Base-by-base conservation (phyloP, 2,797 vertebrate species). In the Chelon auratus region DNA sequence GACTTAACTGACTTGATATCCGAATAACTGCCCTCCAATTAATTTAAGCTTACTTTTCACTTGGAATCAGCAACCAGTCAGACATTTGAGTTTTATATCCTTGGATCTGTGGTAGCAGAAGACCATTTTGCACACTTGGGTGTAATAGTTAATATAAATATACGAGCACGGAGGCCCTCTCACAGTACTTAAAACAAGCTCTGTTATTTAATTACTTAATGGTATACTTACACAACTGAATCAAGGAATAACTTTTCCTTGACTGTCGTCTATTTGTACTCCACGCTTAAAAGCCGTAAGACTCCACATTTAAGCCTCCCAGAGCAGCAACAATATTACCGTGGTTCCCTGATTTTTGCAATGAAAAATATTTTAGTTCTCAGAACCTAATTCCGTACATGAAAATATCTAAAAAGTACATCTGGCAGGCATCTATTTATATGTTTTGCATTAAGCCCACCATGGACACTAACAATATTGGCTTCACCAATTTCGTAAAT, bases 401-500 rank as follows among this genome's bases (percentile, higher is more conserved):
- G 50, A 82, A 80, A 82, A 81, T 63, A 68, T 56, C 52, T 45
- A 81, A 76, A 11, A 77, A 71, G 74, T 63, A 75, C 47, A 79
- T 72, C 78, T 87, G 77, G 77, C 81, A 73, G 58, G 40, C 11
- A 62, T 68, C 37, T 84, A 52, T 83, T 82, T 89, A 66, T 81
- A 48, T 77, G 58, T 78, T 82, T 82, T 89, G 58, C 62, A 80
- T 83, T 84, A 75, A 85, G 55, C 70, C 63, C 48, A 57, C 77
- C 72, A 68, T 9, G 36, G 76, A 85, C 81, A 79, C 69, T 71
- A 84, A 85, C 79, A 89, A 78, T 77, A 82, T 75, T 84, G 82
- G 64, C 75, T 78, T 68, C 69, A 59, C 74, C 72, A 68, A 72
- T 87, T 86, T 84, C 71, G 66, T 79, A 81, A 88, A 89, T 89